Evolutionary conservation across 2,888 invertebrate genomes (phyloP).

Genomic region (Drosophila trichaetosa): DNA sequence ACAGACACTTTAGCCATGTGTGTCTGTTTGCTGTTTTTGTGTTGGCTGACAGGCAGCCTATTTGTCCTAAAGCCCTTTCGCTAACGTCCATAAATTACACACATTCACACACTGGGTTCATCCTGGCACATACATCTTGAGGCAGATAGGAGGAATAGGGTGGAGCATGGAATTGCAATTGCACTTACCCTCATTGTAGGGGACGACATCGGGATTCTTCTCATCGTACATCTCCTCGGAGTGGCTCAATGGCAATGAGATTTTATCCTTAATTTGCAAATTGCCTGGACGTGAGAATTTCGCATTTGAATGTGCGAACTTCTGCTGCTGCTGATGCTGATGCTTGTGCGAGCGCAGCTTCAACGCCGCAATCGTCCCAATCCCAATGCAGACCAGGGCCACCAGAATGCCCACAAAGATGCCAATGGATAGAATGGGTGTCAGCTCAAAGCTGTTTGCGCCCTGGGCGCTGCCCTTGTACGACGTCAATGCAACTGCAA

Average conservation of each 20-base stretch:
- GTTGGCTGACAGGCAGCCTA: conserved; percentile 31
- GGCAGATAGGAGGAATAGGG: conserved; percentile 16
- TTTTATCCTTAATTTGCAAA: conserved; percentile 89
- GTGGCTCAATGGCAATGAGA: conserved; percentile 88
- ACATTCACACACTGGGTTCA: neutral
- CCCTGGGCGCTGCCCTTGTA: conserved; percentile 85
- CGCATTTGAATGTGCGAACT: conserved; percentile 84
- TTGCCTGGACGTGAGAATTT: conserved; percentile 87
- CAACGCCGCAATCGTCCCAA: conserved; percentile 84
- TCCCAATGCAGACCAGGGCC: conserved; percentile 84
- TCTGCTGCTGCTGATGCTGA: conserved; percentile 83
- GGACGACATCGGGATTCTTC: conserved; percentile 95
- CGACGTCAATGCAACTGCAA: conserved; percentile 84
- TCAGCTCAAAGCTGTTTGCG: conserved; percentile 86
- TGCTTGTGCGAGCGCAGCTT: conserved; percentile 85
- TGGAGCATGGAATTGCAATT: conserved; percentile 23
- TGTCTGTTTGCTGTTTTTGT: conserved; percentile 31
- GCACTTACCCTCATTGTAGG: conserved; percentile 92
- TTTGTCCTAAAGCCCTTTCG: conserved; percentile 47
- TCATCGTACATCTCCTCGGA: conserved; percentile 93
- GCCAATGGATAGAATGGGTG: conserved; percentile 86
- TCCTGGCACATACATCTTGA: conserved; percentile 65
- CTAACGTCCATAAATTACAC: conserved; percentile 63
- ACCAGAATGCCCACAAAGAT: conserved; percentile 85
- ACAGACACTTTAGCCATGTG: conserved; percentile 16